Evolutionary conservation across 2,888 invertebrate genomes (phyloP).

Genomic region (Sisyra terminalis): DNA sequence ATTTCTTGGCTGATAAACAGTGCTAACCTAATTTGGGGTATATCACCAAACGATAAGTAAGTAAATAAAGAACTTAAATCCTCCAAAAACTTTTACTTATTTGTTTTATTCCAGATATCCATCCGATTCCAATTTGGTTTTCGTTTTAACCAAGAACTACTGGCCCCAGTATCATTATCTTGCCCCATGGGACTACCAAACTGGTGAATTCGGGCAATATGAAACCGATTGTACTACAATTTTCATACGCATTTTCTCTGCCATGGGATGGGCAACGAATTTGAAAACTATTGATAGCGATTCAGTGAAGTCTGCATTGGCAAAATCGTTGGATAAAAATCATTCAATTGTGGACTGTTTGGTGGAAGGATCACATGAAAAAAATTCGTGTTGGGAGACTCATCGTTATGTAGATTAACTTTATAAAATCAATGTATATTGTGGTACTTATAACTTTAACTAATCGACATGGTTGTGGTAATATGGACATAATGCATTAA

Average conservation of each 20-base stretch:
- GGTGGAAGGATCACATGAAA: conserved; percentile 24
- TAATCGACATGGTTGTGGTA: too few relatives aligned
- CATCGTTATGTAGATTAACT: too few relatives aligned
- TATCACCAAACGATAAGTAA: conserved; percentile 53
- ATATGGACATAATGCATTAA: too few relatives aligned
- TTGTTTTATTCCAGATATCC: conserved; percentile 34
- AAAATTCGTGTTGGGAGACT: too few relatives aligned
- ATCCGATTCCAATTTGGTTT: conserved; percentile 56
- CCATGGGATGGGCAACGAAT: conserved; percentile 44
- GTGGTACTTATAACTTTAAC: too few relatives aligned
- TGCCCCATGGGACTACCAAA: conserved; percentile 63
- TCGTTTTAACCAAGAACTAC: conserved; percentile 54
- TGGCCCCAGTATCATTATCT: conserved; percentile 74
- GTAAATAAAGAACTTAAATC: conserved; percentile 19
- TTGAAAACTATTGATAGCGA: conserved; percentile 45
- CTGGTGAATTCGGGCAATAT: conserved; percentile 66
- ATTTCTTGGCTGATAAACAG: conserved; percentile 58
- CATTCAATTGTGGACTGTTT: conserved; percentile 39
- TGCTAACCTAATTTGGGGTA: conserved; percentile 53
- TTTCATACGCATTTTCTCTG: conserved; percentile 52
- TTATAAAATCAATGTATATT: too few relatives aligned
- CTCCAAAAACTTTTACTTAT: neutral
- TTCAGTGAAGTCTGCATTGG: conserved; percentile 45
- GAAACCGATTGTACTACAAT: conserved; percentile 47
- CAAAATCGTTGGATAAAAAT: conserved; percentile 35